These are phyloP conservation scores for Microcebus jonahi DNA, from an alignment of 2,113 vertebrate genomes.

Conservation along the genomic window DNA sequence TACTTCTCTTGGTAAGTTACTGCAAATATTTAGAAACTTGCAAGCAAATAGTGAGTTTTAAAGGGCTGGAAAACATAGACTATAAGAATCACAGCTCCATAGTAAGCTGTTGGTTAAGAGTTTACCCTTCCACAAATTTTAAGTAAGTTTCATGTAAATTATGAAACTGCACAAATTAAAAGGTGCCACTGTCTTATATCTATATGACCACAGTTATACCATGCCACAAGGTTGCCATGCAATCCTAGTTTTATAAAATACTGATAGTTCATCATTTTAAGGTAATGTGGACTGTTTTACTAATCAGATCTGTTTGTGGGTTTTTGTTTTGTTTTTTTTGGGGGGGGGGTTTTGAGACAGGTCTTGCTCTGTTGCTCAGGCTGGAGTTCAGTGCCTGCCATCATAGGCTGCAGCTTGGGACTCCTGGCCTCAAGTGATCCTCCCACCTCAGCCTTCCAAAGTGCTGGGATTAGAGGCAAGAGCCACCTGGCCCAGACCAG, in stretches of 20 bases:
- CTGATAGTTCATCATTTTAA: slow-evolving; percentile 17
- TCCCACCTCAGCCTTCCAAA: no score
- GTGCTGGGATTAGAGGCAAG: no score
- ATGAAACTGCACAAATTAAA: slow-evolving; percentile 16
- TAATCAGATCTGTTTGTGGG: not conserved
- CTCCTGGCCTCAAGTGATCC: no score
- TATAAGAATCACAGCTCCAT: not conserved
- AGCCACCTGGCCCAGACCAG: not conserved
- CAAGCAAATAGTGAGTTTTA: not conserved
- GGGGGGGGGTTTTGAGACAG: no score
- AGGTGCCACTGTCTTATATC: not conserved
- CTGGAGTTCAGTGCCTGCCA: no score
- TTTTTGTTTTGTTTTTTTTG: no score
- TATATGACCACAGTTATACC: not conserved
- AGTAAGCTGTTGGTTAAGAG: slow-evolving; percentile 41
- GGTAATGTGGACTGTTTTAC: not conserved
- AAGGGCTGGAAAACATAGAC: slow-evolving; percentile 41
- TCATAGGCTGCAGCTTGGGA: no score
- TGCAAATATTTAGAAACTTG: slow-evolving; percentile 17
- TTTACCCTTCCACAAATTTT: not conserved
- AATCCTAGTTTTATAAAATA: slow-evolving; percentile 37
- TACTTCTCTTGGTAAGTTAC: not conserved
- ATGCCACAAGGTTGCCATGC: not conserved
- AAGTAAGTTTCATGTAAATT: not conserved
- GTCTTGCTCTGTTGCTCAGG: no score